phyloP scores from a whole-genome alignment of 1,140 invertebrate genomes.

The Pachypsylla venusta region DNA sequence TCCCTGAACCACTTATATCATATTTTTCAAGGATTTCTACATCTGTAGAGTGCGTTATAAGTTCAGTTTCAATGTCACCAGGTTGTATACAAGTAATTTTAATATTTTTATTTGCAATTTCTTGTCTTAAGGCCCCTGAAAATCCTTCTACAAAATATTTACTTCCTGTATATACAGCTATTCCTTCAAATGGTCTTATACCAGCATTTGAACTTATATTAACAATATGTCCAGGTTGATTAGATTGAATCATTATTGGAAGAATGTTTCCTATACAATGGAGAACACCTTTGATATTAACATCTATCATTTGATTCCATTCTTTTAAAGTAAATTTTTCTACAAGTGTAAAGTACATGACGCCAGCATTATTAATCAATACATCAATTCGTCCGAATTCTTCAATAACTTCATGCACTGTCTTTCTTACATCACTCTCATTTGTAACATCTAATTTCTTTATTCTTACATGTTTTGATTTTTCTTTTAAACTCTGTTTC shows the following conservation, averaged over 20 bases:
- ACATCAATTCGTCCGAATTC: constrained; percentile 22
- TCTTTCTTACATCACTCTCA: constrained; percentile 18
- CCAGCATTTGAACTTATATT: constrained; percentile 26
- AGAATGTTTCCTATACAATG: constrained; percentile 23
- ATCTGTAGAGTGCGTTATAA: constrained; percentile 19
- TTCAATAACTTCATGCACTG: constrained; percentile 18
- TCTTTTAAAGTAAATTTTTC: constrained; percentile 20
- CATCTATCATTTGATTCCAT: constrained; percentile 23
- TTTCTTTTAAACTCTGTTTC: constrained; percentile 12
- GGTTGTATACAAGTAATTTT: constrained; percentile 25
- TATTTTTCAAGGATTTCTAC: constrained; percentile 20
- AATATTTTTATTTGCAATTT: constrained; percentile 20
- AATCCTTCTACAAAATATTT: constrained; percentile 25
- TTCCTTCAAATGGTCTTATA: constrained; percentile 22
- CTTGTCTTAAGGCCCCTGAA: constrained; percentile 21
- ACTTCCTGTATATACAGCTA: constrained; percentile 24
- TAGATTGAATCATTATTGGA: constrained; percentile 18
- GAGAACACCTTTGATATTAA: constrained; percentile 23
- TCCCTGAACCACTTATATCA: constrained; percentile 18
- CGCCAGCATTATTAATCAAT: constrained; percentile 25
- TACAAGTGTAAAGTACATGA: constrained; percentile 25
- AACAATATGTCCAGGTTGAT: constrained; percentile 23
- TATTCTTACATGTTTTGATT: constrained; percentile 12
- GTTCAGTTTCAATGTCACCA: constrained; percentile 23
- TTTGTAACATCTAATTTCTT: constrained; percentile 23